Percentiles rank a stretch among this genome's conserved stretches.
Conservation (phyloP, 2,888 invertebrate species). For the Idaea aversata region DNA sequence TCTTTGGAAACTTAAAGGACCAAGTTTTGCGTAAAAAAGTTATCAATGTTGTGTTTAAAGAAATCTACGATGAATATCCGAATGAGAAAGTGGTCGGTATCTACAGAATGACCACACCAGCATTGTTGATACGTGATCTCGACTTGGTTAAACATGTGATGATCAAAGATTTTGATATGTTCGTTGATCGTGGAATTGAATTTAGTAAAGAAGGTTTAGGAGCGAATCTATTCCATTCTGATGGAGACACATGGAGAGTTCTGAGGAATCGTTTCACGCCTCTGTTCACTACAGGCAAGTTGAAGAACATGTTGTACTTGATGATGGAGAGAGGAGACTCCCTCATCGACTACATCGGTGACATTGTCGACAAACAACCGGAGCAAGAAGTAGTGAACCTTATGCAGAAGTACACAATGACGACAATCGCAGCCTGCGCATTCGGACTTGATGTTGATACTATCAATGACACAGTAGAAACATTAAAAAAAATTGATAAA, state of each 20-base stretch:
- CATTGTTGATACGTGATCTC: constrained; percentile 46
- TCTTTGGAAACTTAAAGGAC: constrained; percentile 51
- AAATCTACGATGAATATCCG: constrained; percentile 42
- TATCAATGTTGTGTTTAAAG: constrained; percentile 32
- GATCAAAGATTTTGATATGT: constrained; percentile 52
- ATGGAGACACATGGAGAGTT: constrained; percentile 48
- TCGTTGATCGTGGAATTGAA: constrained; percentile 46
- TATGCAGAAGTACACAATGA: constrained; percentile 42
- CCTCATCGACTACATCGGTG: constrained; percentile 35
- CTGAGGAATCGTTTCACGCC: constrained; percentile 50
- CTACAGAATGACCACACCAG: constrained; percentile 45
- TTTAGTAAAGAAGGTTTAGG: constrained; percentile 48
- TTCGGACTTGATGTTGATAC: constrained; percentile 46
- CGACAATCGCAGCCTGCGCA: constrained; percentile 44
- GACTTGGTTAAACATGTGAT: constrained; percentile 50
- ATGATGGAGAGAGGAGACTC: constrained; percentile 41
- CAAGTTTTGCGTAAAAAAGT: constrained; percentile 33
- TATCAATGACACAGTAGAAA: constrained; percentile 22
- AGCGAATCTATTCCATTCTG: constrained; percentile 49
- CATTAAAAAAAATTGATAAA: constrained; percentile 28
- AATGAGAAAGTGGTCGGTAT: constrained; percentile 52
- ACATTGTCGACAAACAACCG: constrained; percentile 18
- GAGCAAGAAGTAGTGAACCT: constrained; percentile 39
- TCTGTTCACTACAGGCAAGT: constrained; percentile 53
- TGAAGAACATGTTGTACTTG: constrained; percentile 55